These are phyloP conservation scores for Argyra leucocephala DNA, from an alignment of 2,888 invertebrate species.

Conservation along the genomic window DNA sequence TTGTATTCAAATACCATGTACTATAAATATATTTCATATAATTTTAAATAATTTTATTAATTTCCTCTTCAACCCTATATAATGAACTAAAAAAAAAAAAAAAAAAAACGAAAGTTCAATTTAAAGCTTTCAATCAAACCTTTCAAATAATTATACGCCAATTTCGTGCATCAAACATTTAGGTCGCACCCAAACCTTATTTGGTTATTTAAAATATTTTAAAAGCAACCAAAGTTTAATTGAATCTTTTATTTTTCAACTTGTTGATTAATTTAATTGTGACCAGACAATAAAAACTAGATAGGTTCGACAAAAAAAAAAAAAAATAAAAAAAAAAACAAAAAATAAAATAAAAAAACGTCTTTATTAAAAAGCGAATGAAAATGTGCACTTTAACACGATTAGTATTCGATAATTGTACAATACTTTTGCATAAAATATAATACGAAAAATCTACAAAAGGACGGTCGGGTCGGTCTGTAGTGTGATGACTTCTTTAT, in stretches of 20 bases:
- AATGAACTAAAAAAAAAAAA: no score
- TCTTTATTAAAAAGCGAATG: background rate
- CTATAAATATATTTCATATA: no score
- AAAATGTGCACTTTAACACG: background rate
- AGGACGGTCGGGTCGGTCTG: background rate
- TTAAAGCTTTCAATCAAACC: no score
- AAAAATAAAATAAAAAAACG: background rate
- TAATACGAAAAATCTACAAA: background rate
- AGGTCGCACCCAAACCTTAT: background rate
- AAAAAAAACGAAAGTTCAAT: no score
- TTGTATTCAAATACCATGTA: no score
- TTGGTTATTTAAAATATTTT: background rate
- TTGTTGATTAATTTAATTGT: background rate
- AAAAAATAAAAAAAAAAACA: no score
- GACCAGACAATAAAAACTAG: background rate
- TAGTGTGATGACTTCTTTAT: no score
- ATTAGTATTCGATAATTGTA: background rate
- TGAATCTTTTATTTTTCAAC: background rate
- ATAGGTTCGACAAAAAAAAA: background rate
- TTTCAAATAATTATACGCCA: background rate
- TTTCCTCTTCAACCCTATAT: no score
- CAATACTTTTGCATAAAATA: background rate
- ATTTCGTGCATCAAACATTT: background rate
- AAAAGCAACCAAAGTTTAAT: background rate
- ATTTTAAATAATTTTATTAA: no score